Base-by-base conservation (phyloP, 2,113 vertebrate species). In the Odocoileus virginianus region DNA sequence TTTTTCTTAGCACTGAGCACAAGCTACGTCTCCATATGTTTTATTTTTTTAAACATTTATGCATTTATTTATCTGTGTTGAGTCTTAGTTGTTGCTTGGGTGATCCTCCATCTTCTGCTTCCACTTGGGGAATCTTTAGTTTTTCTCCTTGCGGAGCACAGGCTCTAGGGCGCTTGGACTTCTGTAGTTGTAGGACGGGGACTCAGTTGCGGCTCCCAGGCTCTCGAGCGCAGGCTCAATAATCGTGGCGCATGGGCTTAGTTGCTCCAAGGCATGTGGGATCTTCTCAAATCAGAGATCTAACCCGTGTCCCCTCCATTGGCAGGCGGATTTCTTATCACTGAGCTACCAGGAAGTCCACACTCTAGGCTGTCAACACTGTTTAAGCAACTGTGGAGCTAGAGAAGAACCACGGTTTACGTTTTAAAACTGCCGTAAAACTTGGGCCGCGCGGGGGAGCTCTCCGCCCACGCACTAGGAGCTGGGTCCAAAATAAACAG, bases 361-460 rank as follows among this genome's bases (percentile, higher is more conserved):
- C 67, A 71, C 67, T 40, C 67, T 2, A 17, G 50, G 43, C 15
- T 19, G 61, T 57, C 43, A 76, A 50, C 15, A 7, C 28, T 1
- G 55, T 19, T 5, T 36, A 74, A 36, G n/a, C 25, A 19, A 21
- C 2, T 3, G 19, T 15, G 13, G 50, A 43, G 71, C 74, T 45
- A 67, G 5, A 36, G 7, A 19, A 25, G 57, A 25, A 60, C 19
- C 28, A n/a, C 28, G 10, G 21, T 19, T 28, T 3, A 10, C 28
- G 76, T 74, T 78, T 83, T 36, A 36, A 17, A 64, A 8, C 36
- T 11, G 23, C 36, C 21, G 17, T 4, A 19, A n/a, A 9, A 1
- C 3, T 21, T 6, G 6, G 33, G 83, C 94, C 97, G 67, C 92
- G 17, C 50, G 96, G 87, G 83, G 96, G 92, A 40, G 93, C 92